Percentiles rank a stretch among this genome's conserved stretches.
These are phyloP conservation scores for Cyclura pinguis DNA, from an alignment of 2,797 vertebrate genomes.

Conservation along the genomic window DNA sequence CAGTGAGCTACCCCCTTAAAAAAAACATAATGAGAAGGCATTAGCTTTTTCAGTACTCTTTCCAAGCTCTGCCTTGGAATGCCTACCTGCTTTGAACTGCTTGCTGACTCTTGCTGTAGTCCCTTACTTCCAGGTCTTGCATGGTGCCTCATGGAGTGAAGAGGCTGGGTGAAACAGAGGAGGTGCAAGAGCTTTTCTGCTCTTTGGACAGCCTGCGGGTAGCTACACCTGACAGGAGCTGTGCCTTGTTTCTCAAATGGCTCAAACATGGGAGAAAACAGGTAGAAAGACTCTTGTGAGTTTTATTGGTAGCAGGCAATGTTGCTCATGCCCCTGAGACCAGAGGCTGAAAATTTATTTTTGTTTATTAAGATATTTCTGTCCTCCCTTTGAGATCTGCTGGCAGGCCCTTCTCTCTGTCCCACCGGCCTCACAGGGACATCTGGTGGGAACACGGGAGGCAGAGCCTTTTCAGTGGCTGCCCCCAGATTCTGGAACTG, in stretches of 20 bases:
- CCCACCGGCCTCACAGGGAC: too few relatives aligned
- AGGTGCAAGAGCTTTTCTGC: background rate
- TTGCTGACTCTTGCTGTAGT: background rate
- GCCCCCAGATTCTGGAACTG: too few relatives aligned
- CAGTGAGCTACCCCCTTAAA: too few relatives aligned
- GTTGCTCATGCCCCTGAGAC: too few relatives aligned
- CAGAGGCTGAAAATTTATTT: background rate
- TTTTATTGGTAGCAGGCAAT: background rate
- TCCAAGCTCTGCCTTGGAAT: background rate
- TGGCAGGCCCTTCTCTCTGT: too few relatives aligned
- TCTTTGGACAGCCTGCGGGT: background rate
- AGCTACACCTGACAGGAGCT: background rate
- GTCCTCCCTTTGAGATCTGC: too few relatives aligned
- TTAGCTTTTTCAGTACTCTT: background rate
- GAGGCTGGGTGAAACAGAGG: background rate
- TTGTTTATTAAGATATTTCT: too few relatives aligned
- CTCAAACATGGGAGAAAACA: background rate
- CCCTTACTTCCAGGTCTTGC: background rate
- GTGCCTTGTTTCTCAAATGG: background rate
- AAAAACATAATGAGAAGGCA: too few relatives aligned
- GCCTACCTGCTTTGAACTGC: background rate
- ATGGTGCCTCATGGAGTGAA: background rate
- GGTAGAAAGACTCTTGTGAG: background rate
- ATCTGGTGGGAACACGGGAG: too few relatives aligned
- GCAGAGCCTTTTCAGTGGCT: too few relatives aligned